Conservation (phyloP, 1,140 invertebrate species). For the Zaprionus ornatus region DNA sequence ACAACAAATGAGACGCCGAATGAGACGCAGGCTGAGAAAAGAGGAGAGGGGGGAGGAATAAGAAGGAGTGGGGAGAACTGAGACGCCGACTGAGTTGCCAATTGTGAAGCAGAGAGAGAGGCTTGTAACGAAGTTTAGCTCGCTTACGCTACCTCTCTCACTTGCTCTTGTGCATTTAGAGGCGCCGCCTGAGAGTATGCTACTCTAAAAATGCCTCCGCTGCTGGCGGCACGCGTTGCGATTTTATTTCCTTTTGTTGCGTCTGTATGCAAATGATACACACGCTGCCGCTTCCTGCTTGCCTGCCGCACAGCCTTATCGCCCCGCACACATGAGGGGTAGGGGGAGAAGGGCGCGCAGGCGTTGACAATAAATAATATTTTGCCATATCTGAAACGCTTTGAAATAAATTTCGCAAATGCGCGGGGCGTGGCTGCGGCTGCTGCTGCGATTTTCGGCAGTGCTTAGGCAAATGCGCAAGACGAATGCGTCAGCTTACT, state of each 20-base stretch:
- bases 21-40: neutral
- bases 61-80: neutral
- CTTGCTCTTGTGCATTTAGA: constrained; percentile 16
- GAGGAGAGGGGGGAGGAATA: too few species aligned
- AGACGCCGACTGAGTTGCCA: neutral
- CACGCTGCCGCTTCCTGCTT: constrained; percentile 4
- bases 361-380: constrained; percentile 83
- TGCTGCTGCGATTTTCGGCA: constrained; percentile 1
- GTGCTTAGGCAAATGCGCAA: constrained; percentile 38
- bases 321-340: constrained; percentile 46
- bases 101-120: neutral
- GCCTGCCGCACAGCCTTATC: constrained; percentile 47
- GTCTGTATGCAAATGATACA: constrained; percentile 65
- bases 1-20: constrained; percentile 66
- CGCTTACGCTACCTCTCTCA: neutral
- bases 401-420: constrained; percentile 59
- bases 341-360: constrained; percentile 1
- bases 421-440: constrained; percentile 16
- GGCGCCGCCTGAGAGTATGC: constrained; percentile 62
- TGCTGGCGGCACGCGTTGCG: constrained; percentile 65
- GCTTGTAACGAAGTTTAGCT: neutral
- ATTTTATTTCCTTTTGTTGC: constrained; percentile 41
- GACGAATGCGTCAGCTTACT: constrained; percentile 41
- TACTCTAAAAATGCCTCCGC: constrained; percentile 44
- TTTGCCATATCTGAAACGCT: constrained; percentile 66